Conservation (phyloP, 1,140 invertebrate species). For the Muscidifurax raptorellus region DNA sequence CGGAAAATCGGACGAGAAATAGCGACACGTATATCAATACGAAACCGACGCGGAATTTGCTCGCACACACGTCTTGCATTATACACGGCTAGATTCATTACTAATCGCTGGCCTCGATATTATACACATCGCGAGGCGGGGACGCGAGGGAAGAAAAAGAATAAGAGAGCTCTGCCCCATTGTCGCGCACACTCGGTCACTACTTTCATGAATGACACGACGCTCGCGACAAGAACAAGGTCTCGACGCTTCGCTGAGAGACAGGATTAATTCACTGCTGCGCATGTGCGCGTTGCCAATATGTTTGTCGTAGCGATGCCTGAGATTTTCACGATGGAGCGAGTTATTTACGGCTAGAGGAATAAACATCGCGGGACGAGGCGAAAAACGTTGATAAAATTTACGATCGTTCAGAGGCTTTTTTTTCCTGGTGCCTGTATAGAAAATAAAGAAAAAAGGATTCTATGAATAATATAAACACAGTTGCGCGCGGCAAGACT, state of each 20-base stretch:
- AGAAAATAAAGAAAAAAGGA: no score
- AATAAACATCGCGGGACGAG: background rate
- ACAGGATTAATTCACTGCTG: constrained; percentile 23
- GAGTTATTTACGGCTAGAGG: background rate
- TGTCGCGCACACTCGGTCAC: background rate
- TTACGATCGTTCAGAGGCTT: background rate
- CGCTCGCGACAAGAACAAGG: constrained; percentile 10
- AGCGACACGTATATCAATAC: background rate
- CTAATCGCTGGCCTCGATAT: constrained; percentile 50
- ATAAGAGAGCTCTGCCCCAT: background rate
- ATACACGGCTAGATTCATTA: constrained; percentile 36
- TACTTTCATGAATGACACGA: constrained; percentile 30
- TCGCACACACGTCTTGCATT: background rate
- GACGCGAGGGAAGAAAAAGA: background rate
- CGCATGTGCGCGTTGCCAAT: background rate
- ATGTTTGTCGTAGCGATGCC: no score
- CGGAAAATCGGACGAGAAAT: background rate
- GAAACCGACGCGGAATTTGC: background rate
- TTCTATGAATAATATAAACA: background rate
- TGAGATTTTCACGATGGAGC: background rate
- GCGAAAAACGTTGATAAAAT: background rate
- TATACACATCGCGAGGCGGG: background rate
- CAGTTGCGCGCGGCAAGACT: background rate
- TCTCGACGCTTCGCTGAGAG: background rate
- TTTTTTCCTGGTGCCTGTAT: background rate